These are phyloP conservation scores for Diacarnus erythraeanus DNA, from an alignment of 37 sponge, comb jelly and placozoan species.

Conservation along the genomic window DNA sequence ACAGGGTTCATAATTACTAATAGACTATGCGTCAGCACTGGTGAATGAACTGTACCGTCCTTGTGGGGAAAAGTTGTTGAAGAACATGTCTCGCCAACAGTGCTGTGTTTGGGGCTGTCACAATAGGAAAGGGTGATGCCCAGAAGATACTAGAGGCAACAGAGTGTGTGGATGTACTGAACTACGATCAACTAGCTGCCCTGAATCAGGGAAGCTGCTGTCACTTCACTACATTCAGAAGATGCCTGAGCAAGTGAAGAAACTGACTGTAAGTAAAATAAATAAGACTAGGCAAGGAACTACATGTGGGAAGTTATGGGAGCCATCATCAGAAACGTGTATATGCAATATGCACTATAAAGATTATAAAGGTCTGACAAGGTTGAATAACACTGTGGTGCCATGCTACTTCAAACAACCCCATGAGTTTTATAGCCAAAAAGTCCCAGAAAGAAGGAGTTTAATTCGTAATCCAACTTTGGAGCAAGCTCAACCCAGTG, in stretches of 20 bases:
- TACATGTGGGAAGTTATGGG: neutral
- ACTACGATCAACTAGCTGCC: neutral
- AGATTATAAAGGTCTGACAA: neutral
- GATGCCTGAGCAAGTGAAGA: neutral
- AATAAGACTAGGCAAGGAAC: neutral
- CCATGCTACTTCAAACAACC: neutral
- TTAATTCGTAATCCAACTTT: neutral
- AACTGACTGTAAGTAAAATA: neutral
- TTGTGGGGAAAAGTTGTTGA: no score
- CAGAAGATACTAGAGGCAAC: neutral
- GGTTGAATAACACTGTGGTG: neutral
- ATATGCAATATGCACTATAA: neutral
- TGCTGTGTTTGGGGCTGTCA: no score
- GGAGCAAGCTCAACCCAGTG: neutral
- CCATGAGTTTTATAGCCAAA: neutral
- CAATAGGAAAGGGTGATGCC: neutral
- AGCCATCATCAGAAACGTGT: neutral
- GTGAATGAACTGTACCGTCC: no score
- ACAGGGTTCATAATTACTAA: no score
- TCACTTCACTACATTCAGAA: no score
- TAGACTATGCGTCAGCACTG: no score
- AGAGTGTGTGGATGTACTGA: constrained; percentile 6
- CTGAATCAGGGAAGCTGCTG: neutral
- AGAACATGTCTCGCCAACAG: no score
- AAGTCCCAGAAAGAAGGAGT: neutral